A percentile compares a stretch with the other conserved stretches of the same genome.
Conservation (phyloP, 2,113 vertebrate genomes). For the Plestiodon gilberti region DNA sequence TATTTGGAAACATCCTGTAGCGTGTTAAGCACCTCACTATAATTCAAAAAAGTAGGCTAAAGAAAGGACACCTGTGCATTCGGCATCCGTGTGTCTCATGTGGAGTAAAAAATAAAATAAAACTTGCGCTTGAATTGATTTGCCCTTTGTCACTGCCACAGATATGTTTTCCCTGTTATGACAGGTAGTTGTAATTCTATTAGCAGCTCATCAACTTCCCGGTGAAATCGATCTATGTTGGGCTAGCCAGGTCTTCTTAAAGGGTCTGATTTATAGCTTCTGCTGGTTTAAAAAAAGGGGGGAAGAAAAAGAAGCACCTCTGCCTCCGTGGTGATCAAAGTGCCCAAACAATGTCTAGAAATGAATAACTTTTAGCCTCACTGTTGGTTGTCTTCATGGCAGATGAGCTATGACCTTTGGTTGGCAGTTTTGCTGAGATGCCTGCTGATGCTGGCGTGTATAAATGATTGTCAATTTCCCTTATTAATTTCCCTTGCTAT, state of each 20-base stretch:
- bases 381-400: constrained; percentile 54
- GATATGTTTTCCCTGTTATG: constrained; percentile 83
- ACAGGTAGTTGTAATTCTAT: constrained; percentile 88
- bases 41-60: constrained; percentile 50
- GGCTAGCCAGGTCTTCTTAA: constrained; percentile 79
- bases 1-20: constrained; percentile 24
- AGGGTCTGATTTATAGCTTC: constrained; percentile 85
- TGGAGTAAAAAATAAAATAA: constrained; percentile 39
- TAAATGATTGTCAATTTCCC: constrained; percentile 86
- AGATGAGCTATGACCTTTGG: constrained; percentile 79
- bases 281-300: constrained; percentile 68
- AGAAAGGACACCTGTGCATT: constrained; percentile 46
- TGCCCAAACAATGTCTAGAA: constrained; percentile 73
- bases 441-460: constrained; percentile 74
- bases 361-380: constrained; percentile 75
- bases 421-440: constrained; percentile 77
- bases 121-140: constrained; percentile 78
- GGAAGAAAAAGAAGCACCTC: constrained; percentile 37
- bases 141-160: constrained; percentile 81
- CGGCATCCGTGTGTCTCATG: constrained; percentile 51
- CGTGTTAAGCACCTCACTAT: constrained; percentile 40
- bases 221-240: constrained; percentile 77
- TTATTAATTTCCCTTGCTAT: constrained; percentile 85
- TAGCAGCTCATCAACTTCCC: constrained; percentile 81
- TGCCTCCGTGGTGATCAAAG: constrained; percentile 60